Evolutionary conservation across 2,888 invertebrate species (phyloP), one percentile per base, ranked within the genome.

Genomic region (Bugulina stolonifera): DNA sequence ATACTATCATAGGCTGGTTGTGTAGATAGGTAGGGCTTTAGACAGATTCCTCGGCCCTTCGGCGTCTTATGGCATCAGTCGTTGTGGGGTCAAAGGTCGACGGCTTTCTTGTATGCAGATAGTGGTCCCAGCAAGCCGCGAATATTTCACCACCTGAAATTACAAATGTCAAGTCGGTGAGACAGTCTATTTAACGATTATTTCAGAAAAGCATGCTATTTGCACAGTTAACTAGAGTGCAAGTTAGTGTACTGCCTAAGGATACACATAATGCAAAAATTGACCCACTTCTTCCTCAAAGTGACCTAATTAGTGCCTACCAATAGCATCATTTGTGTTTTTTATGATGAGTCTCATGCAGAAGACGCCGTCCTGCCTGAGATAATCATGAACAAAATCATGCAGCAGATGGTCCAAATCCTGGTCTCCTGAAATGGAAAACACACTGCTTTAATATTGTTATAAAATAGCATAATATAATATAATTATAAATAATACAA

Each of bases 321-420:
- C 70, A 23, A 70, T 70, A 5, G 70, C 70, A 29, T 70, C 70
- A 54, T 70, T 70, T n/a, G 70, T 70, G 70, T 70, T 70, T 29
- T 70, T 70, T 18, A 54, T 70, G 14, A 70, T 5, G 23, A 70
- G 32, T 54, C 70, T 43, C 70, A 70, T 70, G 25, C 43, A 54
- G 70, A 70, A 70, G 52, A 70, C 52, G 35, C 70, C 70, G 25
- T 70, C 70, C 23, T 43, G 25, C 2, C 54, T 2, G 10, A 70
- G 70, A 32, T 70, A 70, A 14, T 70, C 32, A 29, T 70, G 52
- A 5, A 54, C 70, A 54, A 70, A 70, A 10, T 43, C 52, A 2
- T 29, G 23, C 23, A 54, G 25, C 27, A 54, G 27, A 10, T 70
- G 27, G 23, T 34, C 52, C 5, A 18, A 10, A 43, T 43, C 43